Conservation (phyloP, 2,797 vertebrate genomes). For the Aselliscus stoliczkanus region DNA sequence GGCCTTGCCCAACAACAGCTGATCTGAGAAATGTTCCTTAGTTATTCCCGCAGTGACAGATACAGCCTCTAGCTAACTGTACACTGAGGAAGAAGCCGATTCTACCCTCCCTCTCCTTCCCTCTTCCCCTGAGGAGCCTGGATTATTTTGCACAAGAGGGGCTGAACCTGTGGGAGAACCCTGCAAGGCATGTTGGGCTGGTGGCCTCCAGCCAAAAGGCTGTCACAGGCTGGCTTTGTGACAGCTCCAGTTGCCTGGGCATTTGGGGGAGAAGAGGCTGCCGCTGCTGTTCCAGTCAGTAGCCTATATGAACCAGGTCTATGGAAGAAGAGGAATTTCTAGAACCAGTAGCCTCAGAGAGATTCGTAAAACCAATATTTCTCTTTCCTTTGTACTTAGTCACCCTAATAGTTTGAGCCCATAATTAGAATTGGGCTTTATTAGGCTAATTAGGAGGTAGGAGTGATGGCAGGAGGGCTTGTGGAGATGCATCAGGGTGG, state of each 20-base stretch:
- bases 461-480: conserved; percentile 69
- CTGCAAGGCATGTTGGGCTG: background rate
- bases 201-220: background rate
- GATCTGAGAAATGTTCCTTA: background rate
- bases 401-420: conserved; percentile 68
- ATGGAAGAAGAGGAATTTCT: conserved; percentile 51
- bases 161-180: background rate
- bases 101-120: background rate
- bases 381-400: conserved; percentile 65
- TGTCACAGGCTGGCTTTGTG: background rate
- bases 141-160: background rate
- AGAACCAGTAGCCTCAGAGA: conserved; percentile 54
- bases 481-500: conserved; percentile 51
- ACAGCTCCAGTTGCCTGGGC: background rate
- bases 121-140: background rate
- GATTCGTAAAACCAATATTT: conserved; percentile 72
- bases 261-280: background rate
- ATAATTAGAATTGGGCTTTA: conserved; percentile 78
- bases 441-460: conserved; percentile 75
- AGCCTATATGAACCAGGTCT: background rate
- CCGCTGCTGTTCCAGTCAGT: background rate
- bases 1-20: background rate
- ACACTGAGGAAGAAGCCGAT: background rate
- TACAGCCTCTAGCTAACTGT: background rate
- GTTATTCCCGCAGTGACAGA: background rate